phyloP scores from a whole-genome alignment of 2,888 invertebrate species.

The Philereme transversata region DNA sequence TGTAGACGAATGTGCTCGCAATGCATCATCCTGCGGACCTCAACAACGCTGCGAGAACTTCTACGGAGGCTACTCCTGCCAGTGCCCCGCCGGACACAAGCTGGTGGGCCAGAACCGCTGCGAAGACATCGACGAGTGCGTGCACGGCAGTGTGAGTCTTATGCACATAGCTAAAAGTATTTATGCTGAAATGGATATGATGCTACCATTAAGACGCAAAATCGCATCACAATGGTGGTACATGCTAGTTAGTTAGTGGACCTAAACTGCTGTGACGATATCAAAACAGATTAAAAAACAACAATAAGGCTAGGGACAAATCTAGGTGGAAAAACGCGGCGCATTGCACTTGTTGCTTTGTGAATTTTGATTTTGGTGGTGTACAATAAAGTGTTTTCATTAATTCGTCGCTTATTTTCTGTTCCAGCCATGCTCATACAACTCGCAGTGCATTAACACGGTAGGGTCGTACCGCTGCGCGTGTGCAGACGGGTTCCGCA shows the following conservation, averaged over 20 bases:
- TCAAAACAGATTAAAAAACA: background rate
- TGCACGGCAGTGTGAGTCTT: conserved; percentile 64
- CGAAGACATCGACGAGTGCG: conserved; percentile 95
- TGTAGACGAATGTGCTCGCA: conserved; percentile 92
- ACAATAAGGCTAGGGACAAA: too few species aligned
- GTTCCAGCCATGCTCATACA: conserved; percentile 70
- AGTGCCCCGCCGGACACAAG: conserved; percentile 89
- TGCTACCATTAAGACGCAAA: too few species aligned
- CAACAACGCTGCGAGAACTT: conserved; percentile 94
- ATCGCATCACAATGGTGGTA: too few species aligned
- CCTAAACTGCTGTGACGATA: too few species aligned
- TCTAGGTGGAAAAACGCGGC: too few species aligned
- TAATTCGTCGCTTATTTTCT: too few species aligned
- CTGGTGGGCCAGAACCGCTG: conserved; percentile 84
- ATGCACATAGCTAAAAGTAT: too few species aligned
- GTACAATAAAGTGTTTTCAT: too few species aligned
- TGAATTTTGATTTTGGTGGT: background rate
- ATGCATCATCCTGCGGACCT: conserved; percentile 89
- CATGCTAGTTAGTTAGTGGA: too few species aligned
- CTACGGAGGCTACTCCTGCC: conserved; percentile 91
- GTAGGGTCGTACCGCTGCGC: conserved; percentile 76
- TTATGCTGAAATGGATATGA: too few species aligned
- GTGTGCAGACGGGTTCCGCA: conserved; percentile 72
- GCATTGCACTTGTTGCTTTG: too few species aligned
- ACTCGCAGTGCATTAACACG: conserved; percentile 74